Base-by-base conservation (phyloP, 1,140 invertebrate species). In the Leptinotarsa defecta region DNA sequence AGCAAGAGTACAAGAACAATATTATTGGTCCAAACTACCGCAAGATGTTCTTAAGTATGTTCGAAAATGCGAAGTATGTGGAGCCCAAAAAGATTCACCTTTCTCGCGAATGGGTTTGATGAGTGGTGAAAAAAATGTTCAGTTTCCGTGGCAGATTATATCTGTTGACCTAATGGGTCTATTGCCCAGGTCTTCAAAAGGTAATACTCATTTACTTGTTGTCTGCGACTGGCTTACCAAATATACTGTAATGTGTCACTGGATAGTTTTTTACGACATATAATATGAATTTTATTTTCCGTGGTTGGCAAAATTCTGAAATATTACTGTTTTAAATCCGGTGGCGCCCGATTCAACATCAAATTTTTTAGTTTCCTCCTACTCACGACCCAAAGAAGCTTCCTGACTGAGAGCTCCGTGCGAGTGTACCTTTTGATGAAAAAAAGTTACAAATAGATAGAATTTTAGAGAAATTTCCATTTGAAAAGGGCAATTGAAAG, bases 161-260 rank as follows among this genome's bases (percentile, higher is more conserved):
- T 76, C 79, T 4, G 65, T 83, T 3, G 73, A 87, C 84, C 72
- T 89, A 43, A 43, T 43, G 34, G 34, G 34, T 43, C 34, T 2
- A 11, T 65, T 65, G 15, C 64, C 24, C 15, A 34, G 20, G 4
- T 65, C 64, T 22, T 15, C 20, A 20, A 57, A 57, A 19, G 52
- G 34, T 43, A 43, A 43, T 57, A 57, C 6, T 57, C n/a, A 19
- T 57, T 57, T 19, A 57, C 52, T 57, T 11, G 34, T 34, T 34
- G 6, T 34, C 8, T 34, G 34, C 8, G 34, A 34, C 34, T 34
- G 34, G 8, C 34, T 34, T 34, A 11, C 2, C 8, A 34, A 57
- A 57, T 13, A 13, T n/a, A 17, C 52, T 57, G 3, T 57, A 13
- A 17, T 57, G 6, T 57, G 15, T 2, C 52, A 22, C 22, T 2